Base-by-base conservation (phyloP, 1,140 invertebrate genomes). In the Cyclina sinensis region DNA sequence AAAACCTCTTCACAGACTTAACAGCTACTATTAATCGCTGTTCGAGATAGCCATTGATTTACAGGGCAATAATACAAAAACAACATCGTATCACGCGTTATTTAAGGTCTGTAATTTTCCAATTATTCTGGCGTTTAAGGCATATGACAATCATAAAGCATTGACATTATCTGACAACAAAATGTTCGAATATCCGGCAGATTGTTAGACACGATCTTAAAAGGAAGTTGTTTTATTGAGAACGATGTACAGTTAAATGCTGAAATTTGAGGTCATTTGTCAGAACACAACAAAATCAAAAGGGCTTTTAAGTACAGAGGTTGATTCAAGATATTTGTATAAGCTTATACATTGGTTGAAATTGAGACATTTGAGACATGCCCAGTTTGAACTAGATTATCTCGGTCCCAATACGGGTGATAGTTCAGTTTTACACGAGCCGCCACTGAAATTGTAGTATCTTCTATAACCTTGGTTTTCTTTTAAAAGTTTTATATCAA, bases 51-150 rank as follows among this genome's bases (percentile, higher is more conserved):
- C 32, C 65, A 39, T 70, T 37, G 65, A 39, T 70, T 70, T 70
- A 70, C 65, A 18, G 4, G 32, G 32, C 32, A 35, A 39, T 37
- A 30, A 70, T 32, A 37, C 9, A 70, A 37, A 70, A 70, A 70
- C 32, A 70, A 37, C 32, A 30, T 35, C 65, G 32, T 37, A 27
- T 70, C 65, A 37, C 35, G 35, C 32, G 30, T 70, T 70, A 70
- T 70, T 70, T 37, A 70, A 70, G 30, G 32, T 70, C 65, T 16
- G 35, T 21, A 70, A 35, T 70, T 37, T 35, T 70, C 65, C 65
- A 70, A 70, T 70, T 70, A 70, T 70, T 70, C 37, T 70, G 65
- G 32, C 65, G 16, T 70, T 70, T 70, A 37, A 70, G 65, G 65
- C 35, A 70, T 70, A 70, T 39, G 16, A 21, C 65, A 16, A 70